phyloP scores from a whole-genome alignment of 2,797 vertebrate species.

The Poeciliopsis paucimaculata region DNA sequence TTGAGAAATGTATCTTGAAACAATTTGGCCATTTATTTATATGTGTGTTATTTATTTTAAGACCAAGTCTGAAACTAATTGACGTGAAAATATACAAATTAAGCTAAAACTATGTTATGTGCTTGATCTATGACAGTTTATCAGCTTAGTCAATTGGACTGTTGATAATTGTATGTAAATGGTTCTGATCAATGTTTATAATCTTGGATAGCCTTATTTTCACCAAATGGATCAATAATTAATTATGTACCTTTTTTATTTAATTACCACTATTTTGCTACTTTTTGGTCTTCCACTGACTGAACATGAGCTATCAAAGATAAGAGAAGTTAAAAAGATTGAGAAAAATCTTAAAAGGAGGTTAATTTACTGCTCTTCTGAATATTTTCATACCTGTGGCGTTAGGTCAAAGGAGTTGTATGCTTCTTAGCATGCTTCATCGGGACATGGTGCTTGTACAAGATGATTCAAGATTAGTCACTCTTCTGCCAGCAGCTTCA shows the following conservation, averaged over 20 bases:
- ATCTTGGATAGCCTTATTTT: background rate
- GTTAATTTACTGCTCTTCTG: constrained; percentile 8
- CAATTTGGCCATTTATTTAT: background rate
- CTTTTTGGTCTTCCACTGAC: background rate
- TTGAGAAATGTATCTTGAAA: background rate
- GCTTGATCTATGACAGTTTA: background rate
- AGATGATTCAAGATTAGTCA: constrained; percentile 40
- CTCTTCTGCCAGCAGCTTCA: constrained; percentile 27
- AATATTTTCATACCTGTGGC: constrained; percentile 14
- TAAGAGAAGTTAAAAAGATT: background rate
- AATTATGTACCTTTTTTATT: background rate
- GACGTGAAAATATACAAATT: background rate
- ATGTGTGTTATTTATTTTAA: background rate
- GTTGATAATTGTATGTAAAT: background rate
- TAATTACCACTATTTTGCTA: background rate
- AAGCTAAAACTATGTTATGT: background rate
- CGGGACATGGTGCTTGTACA: constrained; percentile 21
- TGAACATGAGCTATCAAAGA: background rate
- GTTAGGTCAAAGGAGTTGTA: constrained; percentile 13
- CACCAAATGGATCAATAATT: background rate
- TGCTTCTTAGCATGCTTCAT: constrained; percentile 24
- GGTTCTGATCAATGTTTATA: background rate
- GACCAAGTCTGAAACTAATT: background rate
- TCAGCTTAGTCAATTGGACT: background rate
- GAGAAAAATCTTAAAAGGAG: constrained; percentile 5